A percentile compares a stretch with the other conserved stretches of the same genome.
These are phyloP conservation scores for Argyresthia albistria DNA, from an alignment of 2,888 invertebrate species.

Conservation along the genomic window DNA sequence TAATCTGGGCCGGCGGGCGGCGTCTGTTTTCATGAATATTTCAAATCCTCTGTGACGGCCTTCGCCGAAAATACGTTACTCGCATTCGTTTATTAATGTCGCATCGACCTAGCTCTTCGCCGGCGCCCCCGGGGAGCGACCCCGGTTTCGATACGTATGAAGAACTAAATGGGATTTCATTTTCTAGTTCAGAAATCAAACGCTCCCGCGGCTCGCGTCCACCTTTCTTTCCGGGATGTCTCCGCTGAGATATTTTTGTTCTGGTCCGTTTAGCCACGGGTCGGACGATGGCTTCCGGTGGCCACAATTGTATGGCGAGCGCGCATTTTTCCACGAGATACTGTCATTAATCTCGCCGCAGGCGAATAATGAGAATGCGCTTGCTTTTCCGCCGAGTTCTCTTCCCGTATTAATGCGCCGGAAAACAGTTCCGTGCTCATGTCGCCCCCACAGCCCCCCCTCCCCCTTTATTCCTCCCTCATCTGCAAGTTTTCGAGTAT, in stretches of 20 bases:
- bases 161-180: conserved; percentile 58
- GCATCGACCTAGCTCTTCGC: conserved; percentile 30
- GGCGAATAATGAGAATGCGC: conserved; percentile 49
- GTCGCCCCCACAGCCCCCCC: too few relatives aligned
- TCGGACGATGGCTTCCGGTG: conserved; percentile 14
- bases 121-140: conserved; percentile 28
- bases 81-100: conserved; percentile 56
- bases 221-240: conserved; percentile 28
- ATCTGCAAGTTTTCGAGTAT: too few relatives aligned
- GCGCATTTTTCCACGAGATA: conserved; percentile 56
- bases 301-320: conserved; percentile 45
- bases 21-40: conserved; percentile 56
- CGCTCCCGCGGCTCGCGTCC: conserved; percentile 35
- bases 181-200: conserved; percentile 66
- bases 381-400: conserved; percentile 17
- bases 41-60: conserved; percentile 49
- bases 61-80: conserved; percentile 40
- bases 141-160: conserved; percentile 25
- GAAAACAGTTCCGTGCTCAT: conserved; percentile 20
- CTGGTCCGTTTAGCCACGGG: conserved; percentile 32
- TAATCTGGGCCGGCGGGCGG: conserved; percentile 35
- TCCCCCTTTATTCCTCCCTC: too few relatives aligned
- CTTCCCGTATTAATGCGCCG: conserved; percentile 25
- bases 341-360: conserved; percentile 52
- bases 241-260: conserved; percentile 37